Evolutionary conservation across 1,140 invertebrate species (phyloP).

Genomic region (Drosophila watanabei): DNA sequence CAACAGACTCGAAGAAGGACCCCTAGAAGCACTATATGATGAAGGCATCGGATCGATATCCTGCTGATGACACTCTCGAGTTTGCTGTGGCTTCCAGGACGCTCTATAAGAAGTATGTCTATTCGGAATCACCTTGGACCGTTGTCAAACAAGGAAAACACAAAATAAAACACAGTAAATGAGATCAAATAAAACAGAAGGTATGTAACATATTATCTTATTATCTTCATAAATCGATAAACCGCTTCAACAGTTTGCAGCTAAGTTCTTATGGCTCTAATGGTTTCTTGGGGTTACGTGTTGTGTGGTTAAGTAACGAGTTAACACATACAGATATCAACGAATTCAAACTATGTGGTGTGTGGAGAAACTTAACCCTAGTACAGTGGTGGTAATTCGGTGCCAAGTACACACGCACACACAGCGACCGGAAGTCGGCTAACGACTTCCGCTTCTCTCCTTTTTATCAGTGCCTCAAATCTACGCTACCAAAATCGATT

Average conservation of each 20-base stretch:
- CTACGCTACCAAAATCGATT: slow-evolving; percentile 25
- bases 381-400: slow-evolving; percentile 22
- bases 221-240: slow-evolving; percentile 61
- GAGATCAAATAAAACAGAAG: slow-evolving; percentile 37
- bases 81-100: slow-evolving; percentile 30
- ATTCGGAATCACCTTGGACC: slow-evolving; percentile 19
- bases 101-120: slow-evolving; percentile 22
- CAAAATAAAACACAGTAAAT: slow-evolving; percentile 35
- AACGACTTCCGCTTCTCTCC: slow-evolving; percentile 25
- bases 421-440: slow-evolving; percentile 46
- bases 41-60: slow-evolving; percentile 19
- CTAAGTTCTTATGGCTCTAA: slow-evolving; percentile 63
- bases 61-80: slow-evolving; percentile 32
- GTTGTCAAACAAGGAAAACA: slow-evolving; percentile 37
- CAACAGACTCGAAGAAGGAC: slow-evolving; percentile 32
- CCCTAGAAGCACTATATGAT: slow-evolving; percentile 34
- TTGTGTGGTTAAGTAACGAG: slow-evolving; percentile 38
- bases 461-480: slow-evolving; percentile 32
- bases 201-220: slow-evolving; percentile 34
- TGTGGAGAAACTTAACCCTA: slow-evolving; percentile 24
- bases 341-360: slow-evolving; percentile 16
- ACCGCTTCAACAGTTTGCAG: slow-evolving; percentile 57
- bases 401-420: slow-evolving; percentile 63
- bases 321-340: slow-evolving; percentile 34
- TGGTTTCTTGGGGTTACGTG: slow-evolving; percentile 82